A percentile compares a stretch with the other conserved stretches of the same genome.
Conservation (phyloP, 2,797 vertebrate species). For the Eutrigla gurnardus region DNA sequence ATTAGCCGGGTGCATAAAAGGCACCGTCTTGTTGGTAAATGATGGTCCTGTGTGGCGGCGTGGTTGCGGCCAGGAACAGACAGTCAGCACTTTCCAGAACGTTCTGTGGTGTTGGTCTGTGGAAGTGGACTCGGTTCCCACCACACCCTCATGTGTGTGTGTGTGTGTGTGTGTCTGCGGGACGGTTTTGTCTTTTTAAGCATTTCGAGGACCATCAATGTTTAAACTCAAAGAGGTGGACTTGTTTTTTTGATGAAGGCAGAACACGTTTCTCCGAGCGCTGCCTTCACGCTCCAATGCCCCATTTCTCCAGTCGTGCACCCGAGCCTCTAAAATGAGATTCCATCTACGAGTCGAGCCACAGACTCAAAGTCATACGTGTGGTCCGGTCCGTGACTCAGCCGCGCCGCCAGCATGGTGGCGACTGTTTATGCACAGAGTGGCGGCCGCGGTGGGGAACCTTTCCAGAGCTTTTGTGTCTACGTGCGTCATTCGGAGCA, state of each 20-base stretch:
- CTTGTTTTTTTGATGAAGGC: conserved; percentile 1
- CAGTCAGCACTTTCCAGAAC: conserved; percentile 76
- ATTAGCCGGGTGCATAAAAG: conserved; percentile 59
- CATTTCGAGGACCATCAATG: conserved; percentile 34
- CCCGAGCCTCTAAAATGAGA: conserved; percentile 38
- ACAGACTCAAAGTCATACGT: conserved; percentile 34
- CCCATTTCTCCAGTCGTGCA: conserved; percentile 47
- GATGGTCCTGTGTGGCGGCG: conserved; percentile 55
- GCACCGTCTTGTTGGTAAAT: conserved; percentile 69
- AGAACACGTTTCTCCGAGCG: conserved; percentile 24
- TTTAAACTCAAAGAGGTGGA: conserved; percentile 29
- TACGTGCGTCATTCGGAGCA: conserved; percentile 79
- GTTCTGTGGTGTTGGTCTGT: conserved; percentile 73
- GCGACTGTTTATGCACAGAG: conserved; percentile 57
- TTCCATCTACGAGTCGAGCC: conserved; percentile 7
- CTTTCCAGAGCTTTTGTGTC: conserved; percentile 76
- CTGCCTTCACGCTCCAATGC: conserved; percentile 31
- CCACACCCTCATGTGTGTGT: conserved; percentile 62
- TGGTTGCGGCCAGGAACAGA: conserved; percentile 56
- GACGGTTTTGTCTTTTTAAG: conserved; percentile 32
- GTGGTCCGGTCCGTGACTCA: conserved; percentile 66
- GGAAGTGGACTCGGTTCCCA: conserved; percentile 58
- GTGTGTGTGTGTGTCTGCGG: conserved; percentile 32
- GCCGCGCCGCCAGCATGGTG: conserved; percentile 55
- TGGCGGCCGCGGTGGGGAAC: conserved; percentile 64